phyloP scores from a whole-genome alignment of 2,888 invertebrate species.

The Dryadula phaetusa region DNA sequence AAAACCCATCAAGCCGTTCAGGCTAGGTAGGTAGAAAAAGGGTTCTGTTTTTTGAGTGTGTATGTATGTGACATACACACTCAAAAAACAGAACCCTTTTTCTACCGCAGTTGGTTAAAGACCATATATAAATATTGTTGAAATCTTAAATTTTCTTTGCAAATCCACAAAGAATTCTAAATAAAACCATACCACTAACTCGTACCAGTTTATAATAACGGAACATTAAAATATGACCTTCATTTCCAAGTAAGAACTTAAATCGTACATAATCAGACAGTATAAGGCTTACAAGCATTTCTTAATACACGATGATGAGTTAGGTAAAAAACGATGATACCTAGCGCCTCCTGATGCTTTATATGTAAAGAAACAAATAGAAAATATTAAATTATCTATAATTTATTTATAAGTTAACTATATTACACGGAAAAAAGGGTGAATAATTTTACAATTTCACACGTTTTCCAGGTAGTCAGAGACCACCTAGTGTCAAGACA shows the following conservation, averaged over 20 bases:
- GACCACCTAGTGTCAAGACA: too few relatives aligned
- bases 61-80: too few relatives aligned
- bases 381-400: too few relatives aligned
- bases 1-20: too few relatives aligned
- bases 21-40: too few relatives aligned
- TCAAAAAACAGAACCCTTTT: too few relatives aligned
- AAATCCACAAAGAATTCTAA: neutral
- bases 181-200: neutral
- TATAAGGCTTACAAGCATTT: constrained; percentile 35
- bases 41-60: too few relatives aligned
- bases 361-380: neutral
- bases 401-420: constrained; percentile 12
- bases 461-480: too few relatives aligned
- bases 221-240: neutral
- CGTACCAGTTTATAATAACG: neutral
- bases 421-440: too few relatives aligned
- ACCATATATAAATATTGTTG: too few relatives aligned
- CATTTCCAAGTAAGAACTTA: neutral
- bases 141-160: neutral
- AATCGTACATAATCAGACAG: constrained; percentile 4
- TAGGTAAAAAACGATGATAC: constrained; percentile 29
- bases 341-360: constrained; percentile 3
- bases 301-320: constrained; percentile 36
- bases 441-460: too few relatives aligned
- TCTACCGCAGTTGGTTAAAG: too few relatives aligned